A percentile compares a stretch with the other conserved stretches of the same genome.
Evolutionary conservation across 2,888 invertebrate genomes (phyloP).

Genomic region (Matsumyia berberina): DNA sequence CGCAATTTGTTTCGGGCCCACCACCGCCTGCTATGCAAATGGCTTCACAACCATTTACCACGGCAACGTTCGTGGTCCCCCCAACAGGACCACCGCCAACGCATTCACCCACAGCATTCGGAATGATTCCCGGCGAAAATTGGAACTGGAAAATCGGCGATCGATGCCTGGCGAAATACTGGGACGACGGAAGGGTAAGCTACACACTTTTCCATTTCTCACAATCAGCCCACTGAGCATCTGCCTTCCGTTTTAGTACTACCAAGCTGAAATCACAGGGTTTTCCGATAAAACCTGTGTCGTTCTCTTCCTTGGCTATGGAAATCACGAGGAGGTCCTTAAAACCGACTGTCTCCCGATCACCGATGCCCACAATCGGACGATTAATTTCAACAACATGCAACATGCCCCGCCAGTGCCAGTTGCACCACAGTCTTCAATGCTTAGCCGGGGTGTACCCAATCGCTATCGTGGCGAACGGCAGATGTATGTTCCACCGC

Average conservation of each 20-base stretch:
- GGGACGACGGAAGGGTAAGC: constrained; percentile 94
- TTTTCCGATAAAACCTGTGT: constrained; percentile 93
- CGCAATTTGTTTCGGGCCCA: constrained; percentile 59
- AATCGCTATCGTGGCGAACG: constrained; percentile 82
- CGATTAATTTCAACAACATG: constrained; percentile 79
- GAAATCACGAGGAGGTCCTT: constrained; percentile 95
- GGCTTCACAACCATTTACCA: constrained; percentile 50
- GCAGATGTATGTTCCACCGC: constrained; percentile 85
- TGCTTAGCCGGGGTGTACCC: constrained; percentile 77
- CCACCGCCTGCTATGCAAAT: constrained; percentile 62
- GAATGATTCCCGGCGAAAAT: constrained; percentile 80
- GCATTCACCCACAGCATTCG: constrained; percentile 81
- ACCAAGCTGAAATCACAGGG: constrained; percentile 92
- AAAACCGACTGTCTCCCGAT: constrained; percentile 92
- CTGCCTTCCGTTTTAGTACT: constrained; percentile 86
- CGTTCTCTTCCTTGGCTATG: constrained; percentile 94
- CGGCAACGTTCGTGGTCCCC: constrained; percentile 45
- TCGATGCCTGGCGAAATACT: constrained; percentile 94
- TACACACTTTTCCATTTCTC: background rate
- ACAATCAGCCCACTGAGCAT: constrained; percentile 7
- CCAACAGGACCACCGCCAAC: constrained; percentile 85
- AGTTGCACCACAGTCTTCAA: constrained; percentile 70
- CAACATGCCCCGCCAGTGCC: constrained; percentile 67
- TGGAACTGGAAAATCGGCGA: constrained; percentile 92
- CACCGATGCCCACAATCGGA: constrained; percentile 82